These are phyloP conservation scores for Anarrhichthys ocellatus DNA, from an alignment of 2,113 vertebrate species.

Conservation along the genomic window DNA sequence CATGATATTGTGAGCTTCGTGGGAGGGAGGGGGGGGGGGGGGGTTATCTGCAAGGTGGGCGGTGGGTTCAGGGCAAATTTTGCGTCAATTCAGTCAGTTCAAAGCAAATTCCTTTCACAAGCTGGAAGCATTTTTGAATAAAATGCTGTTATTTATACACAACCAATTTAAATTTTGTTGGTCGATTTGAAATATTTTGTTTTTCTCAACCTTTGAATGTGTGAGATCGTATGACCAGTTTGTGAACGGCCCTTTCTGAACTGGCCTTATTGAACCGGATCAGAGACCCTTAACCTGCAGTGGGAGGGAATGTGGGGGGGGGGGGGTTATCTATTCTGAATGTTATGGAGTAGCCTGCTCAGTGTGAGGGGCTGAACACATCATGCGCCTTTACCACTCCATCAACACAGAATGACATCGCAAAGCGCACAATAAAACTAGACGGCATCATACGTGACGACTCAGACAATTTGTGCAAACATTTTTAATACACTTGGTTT, in stretches of 20 bases:
- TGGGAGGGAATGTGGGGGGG: conserved; percentile 41
- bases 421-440: conserved; percentile 48
- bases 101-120: conserved; percentile 57
- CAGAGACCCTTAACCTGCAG: conserved; percentile 56
- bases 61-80: conserved; percentile 57
- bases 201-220: conserved; percentile 72
- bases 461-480: conserved; percentile 46
- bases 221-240: conserved; percentile 59
- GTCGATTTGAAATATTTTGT: conserved; percentile 50
- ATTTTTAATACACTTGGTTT: conserved; percentile 71
- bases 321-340: conserved; percentile 77
- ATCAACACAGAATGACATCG: conserved; percentile 69
- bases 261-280: conserved; percentile 75
- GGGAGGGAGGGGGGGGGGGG: conserved; percentile 28
- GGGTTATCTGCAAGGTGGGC: conserved; percentile 52
- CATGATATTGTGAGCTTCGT: conserved; percentile 68
- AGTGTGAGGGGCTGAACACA: conserved; percentile 75
- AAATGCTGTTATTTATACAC: conserved; percentile 77
- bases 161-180: conserved; percentile 58
- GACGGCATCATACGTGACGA: conserved; percentile 7
- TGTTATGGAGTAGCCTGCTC: conserved; percentile 81
- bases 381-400: conserved; percentile 75
- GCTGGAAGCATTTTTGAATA: conserved; percentile 71
- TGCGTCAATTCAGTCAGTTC: conserved; percentile 65
- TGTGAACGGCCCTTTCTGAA: conserved; percentile 66